These are phyloP conservation scores for Ammodramus savannarum DNA, from an alignment of 2,113 vertebrate species.

Conservation along the genomic window DNA sequence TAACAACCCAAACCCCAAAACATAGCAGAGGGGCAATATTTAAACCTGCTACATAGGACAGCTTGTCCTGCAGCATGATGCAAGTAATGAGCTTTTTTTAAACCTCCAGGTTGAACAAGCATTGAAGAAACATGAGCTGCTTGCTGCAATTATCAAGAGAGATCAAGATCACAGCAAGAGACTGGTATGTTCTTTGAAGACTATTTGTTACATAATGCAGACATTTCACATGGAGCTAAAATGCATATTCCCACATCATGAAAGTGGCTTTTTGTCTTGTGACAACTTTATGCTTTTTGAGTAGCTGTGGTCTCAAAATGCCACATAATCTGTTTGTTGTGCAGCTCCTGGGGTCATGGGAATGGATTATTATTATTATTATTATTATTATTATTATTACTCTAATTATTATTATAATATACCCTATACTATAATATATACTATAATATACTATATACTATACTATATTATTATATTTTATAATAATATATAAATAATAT, in stretches of 20 bases:
- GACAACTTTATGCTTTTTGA: neutral
- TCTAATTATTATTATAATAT: no score
- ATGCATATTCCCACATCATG: neutral
- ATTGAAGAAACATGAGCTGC: slow-evolving; percentile 84
- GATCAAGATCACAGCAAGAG: slow-evolving; percentile 86
- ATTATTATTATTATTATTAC: no score
- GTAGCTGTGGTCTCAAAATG: neutral
- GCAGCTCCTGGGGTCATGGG: neutral
- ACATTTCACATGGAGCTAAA: neutral
- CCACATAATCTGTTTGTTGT: neutral
- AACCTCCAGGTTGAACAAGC: slow-evolving; percentile 83
- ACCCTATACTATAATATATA: no score
- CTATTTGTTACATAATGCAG: neutral
- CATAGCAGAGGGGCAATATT: neutral
- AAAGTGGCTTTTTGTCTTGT: neutral
- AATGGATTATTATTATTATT: neutral
- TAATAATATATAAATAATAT: no score
- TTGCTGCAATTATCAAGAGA: slow-evolving; percentile 82
- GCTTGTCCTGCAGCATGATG: neutral
- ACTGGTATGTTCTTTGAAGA: slow-evolving; percentile 78
- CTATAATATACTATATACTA: no score
- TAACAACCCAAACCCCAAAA: neutral
- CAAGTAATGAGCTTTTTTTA: neutral
- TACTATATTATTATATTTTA: no score
- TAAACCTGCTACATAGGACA: neutral